Evolutionary conservation across 2,888 invertebrate species (phyloP).

Genomic region (Cephus sareptanus): DNA sequence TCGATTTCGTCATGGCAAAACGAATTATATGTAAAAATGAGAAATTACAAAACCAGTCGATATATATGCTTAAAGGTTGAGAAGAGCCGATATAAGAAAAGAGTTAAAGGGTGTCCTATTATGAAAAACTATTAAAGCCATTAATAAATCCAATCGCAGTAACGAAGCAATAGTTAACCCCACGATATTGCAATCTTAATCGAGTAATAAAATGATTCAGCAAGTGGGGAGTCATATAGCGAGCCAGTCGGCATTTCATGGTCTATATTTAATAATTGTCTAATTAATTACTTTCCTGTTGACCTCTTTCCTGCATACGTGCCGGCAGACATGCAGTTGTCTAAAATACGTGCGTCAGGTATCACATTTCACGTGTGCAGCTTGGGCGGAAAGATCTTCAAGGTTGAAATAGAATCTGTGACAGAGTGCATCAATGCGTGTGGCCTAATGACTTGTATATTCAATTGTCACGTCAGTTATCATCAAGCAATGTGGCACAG

Average conservation of each 20-base stretch:
- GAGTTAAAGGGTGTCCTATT: background rate
- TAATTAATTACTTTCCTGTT: slow-evolving; percentile 47
- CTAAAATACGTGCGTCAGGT: background rate
- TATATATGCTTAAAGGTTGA: background rate
- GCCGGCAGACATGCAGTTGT: background rate
- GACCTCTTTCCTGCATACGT: background rate
- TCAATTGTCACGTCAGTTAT: slow-evolving; percentile 56
- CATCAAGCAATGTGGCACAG: slow-evolving; percentile 49
- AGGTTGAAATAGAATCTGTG: background rate
- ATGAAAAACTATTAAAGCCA: background rate
- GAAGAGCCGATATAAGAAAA: too few species aligned
- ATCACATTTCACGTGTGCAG: background rate
- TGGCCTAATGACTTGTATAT: background rate
- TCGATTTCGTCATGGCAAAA: too few species aligned
- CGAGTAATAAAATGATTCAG: slow-evolving; percentile 46
- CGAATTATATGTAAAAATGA: background rate
- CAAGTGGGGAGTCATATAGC: background rate
- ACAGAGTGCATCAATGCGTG: background rate
- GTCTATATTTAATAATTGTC: slow-evolving; percentile 47
- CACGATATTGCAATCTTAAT: slow-evolving; percentile 53
- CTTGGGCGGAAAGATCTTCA: background rate
- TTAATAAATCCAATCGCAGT: slow-evolving; percentile 34
- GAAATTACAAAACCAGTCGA: background rate
- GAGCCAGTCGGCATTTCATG: slow-evolving; percentile 33
- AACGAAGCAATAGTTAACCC: slow-evolving; percentile 55